These are phyloP conservation scores for Thecophora atra DNA, from an alignment of 2,888 invertebrate genomes.

Conservation along the genomic window DNA sequence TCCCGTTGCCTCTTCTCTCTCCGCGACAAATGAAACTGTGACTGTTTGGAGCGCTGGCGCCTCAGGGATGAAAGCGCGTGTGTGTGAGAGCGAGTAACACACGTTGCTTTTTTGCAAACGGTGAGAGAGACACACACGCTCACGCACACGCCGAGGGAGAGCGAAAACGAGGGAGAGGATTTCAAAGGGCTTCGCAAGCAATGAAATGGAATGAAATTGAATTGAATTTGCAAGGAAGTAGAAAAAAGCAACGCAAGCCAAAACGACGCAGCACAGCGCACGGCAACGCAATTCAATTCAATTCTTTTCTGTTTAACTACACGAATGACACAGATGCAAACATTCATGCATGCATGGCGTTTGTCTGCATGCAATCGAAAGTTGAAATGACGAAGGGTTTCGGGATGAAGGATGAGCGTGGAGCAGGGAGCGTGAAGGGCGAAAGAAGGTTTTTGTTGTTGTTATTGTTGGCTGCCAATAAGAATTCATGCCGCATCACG, in stretches of 20 bases:
- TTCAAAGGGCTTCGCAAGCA: background rate
- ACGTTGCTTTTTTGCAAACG: too few species aligned
- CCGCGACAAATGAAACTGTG: too few species aligned
- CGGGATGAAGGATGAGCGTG: background rate
- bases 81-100: too few species aligned
- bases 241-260: conserved; percentile 16
- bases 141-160: background rate
- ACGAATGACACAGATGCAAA: background rate
- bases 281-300: conserved; percentile 17
- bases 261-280: conserved; percentile 18
- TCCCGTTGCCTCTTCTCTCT: too few species aligned
- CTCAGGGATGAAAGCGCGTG: too few species aligned
- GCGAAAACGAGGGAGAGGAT: background rate
- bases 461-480: background rate
- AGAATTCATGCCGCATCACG: conserved; percentile 10
- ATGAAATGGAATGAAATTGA: conserved; percentile 33
- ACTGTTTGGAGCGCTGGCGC: too few species aligned
- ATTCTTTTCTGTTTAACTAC: background rate
- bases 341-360: background rate
- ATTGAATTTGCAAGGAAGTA: conserved; percentile 25
- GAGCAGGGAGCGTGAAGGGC: background rate
- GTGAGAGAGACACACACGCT: background rate
- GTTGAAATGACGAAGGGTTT: background rate
- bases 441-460: background rate
- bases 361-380: background rate